A percentile compares a stretch with the other conserved stretches of the same genome.
phyloP scores from a whole-genome alignment of 2,797 vertebrate species.

The Rhinoraja longicauda region DNA sequence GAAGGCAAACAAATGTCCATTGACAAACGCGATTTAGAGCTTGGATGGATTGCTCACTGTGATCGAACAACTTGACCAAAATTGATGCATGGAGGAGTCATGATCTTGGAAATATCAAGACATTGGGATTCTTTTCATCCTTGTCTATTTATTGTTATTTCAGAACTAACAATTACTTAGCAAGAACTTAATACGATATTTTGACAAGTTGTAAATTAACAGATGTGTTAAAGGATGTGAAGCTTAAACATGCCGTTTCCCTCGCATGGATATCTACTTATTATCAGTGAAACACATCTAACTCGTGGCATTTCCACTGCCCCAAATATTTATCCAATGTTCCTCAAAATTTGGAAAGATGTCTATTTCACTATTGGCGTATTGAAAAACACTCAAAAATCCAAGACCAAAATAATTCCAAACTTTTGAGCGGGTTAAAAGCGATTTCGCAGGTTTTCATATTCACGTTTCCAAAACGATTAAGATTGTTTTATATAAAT shows the following conservation, averaged over 20 bases:
- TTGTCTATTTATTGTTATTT: background rate
- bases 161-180: background rate
- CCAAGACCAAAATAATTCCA: background rate
- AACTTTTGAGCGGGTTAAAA: background rate
- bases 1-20: background rate
- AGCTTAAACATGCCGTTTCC: background rate
- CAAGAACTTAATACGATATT: background rate
- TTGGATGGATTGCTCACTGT: background rate
- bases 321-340: background rate
- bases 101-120: background rate
- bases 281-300: background rate
- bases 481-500: background rate
- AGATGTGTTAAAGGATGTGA: background rate
- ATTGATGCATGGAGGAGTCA: background rate
- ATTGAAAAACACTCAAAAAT: background rate
- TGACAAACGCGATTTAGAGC: background rate
- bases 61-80: background rate
- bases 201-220: background rate
- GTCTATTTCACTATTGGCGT: background rate
- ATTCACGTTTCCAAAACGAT: background rate
- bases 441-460: background rate
- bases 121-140: background rate
- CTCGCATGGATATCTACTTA: background rate
- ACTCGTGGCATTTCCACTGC: background rate
- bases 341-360: background rate